These are phyloP conservation scores for Adelognathus sp. DNA, from an alignment of 2,888 invertebrate genomes.

Conservation along the genomic window DNA sequence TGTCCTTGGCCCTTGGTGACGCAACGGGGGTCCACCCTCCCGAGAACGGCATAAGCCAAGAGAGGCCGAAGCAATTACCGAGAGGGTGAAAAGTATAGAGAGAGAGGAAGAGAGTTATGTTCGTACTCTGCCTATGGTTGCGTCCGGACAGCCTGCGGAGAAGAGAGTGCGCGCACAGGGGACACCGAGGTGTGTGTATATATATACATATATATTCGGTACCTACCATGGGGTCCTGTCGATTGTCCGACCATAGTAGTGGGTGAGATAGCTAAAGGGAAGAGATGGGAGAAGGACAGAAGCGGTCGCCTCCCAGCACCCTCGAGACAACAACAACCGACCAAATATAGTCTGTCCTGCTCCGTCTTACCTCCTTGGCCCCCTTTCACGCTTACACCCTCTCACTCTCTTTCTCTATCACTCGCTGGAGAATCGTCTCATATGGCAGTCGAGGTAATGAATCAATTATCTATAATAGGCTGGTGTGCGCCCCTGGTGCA, in stretches of 20 bases:
- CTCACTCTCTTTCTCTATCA: background rate
- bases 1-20: background rate
- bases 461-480: constrained; percentile 72
- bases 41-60: background rate
- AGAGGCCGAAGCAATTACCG: constrained; percentile 3
- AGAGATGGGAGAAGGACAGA: constrained; percentile 12
- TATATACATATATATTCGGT: no score
- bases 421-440: constrained; percentile 14
- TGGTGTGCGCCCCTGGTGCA: constrained; percentile 38
- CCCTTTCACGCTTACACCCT: background rate
- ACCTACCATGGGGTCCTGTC: constrained; percentile 42
- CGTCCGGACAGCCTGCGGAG: background rate
- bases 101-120: background rate
- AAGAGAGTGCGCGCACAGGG: constrained; percentile 36
- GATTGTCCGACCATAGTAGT: constrained; percentile 25
- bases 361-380: background rate
- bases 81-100: background rate
- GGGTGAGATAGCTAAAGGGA: constrained; percentile 18
- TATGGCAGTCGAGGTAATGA: constrained; percentile 68
- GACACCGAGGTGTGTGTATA: constrained; percentile 10
- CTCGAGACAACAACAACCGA: constrained; percentile 68
- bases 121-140: background rate
- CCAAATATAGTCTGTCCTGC: constrained; percentile 60
- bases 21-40: background rate
- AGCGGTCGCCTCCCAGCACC: constrained; percentile 60